A percentile compares a stretch with the other conserved stretches of the same genome.
phyloP scores from a whole-genome alignment of 2,113 vertebrate genomes.

The Hystrix cristata region DNA sequence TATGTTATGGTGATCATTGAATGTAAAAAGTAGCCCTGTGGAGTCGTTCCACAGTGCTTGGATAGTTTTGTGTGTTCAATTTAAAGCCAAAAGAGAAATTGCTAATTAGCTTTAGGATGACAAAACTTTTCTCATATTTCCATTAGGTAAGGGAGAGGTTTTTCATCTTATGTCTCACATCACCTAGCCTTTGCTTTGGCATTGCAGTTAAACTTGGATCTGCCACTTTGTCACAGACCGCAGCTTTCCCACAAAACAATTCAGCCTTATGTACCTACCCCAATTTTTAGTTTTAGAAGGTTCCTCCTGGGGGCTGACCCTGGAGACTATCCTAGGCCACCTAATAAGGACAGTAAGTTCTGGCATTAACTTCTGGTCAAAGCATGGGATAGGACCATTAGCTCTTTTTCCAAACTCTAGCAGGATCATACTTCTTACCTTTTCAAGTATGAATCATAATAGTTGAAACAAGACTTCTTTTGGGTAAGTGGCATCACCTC shows the following conservation, averaged over 20 bases:
- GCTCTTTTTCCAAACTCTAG: not conserved
- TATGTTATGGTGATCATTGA: constrained; percentile 23
- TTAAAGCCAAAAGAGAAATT: constrained; percentile 72
- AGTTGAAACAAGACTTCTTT: not conserved
- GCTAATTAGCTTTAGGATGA: constrained; percentile 58
- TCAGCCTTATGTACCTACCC: not conserved
- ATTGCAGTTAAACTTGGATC: not conserved
- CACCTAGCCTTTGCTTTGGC: constrained; percentile 11
- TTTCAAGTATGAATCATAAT: not conserved
- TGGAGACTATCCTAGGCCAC: not conserved
- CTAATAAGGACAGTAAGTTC: not conserved
- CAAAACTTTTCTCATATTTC: constrained; percentile 63
- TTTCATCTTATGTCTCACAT: not conserved
- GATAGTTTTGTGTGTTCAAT: constrained; percentile 69
- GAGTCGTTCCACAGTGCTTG: constrained; percentile 43
- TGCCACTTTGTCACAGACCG: not conserved
- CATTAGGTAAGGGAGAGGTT: not conserved
- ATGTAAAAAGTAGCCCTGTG: constrained; percentile 59
- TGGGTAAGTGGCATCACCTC: not conserved
- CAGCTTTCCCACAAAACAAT: not conserved
- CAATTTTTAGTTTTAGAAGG: not conserved
- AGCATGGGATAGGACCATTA: not conserved
- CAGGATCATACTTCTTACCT: not conserved
- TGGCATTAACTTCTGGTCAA: not conserved
- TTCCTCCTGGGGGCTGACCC: not conserved